Evolutionary conservation across 1,140 invertebrate species (phyloP).

Genomic region (Heliothis virescens): DNA sequence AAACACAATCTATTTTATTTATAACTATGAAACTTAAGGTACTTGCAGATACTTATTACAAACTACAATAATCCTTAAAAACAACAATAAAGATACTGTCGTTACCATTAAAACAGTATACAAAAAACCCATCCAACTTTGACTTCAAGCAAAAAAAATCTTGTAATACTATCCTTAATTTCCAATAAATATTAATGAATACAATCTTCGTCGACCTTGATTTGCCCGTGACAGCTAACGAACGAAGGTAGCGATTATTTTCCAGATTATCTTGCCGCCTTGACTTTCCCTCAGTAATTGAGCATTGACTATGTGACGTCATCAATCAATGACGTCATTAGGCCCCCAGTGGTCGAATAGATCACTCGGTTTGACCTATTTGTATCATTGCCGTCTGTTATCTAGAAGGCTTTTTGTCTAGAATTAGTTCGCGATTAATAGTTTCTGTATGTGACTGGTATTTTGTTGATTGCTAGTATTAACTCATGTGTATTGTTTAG

Average conservation of each 20-base stretch:
- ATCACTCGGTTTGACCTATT: conserved; percentile 16
- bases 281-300: conserved; percentile 20
- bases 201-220: background rate
- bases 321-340: conserved; percentile 35
- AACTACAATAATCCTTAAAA: too few relatives aligned
- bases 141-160: background rate
- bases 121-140: background rate
- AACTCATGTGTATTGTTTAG: too few relatives aligned
- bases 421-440: too few relatives aligned
- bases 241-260: background rate
- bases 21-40: too few relatives aligned
- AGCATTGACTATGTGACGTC: conserved; percentile 16
- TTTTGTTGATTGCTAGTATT: background rate
- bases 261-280: conserved; percentile 9
- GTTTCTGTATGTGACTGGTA: background rate
- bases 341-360: background rate
- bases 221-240: conserved; percentile 1
- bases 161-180: background rate
- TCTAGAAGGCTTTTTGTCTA: too few relatives aligned
- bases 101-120: background rate
- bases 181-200: conserved; percentile 31
- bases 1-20: too few relatives aligned
- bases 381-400: background rate
- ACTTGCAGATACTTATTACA: too few relatives aligned
- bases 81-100: too few relatives aligned